A percentile compares a stretch with the other conserved stretches of the same genome.
These are phyloP conservation scores for Chouioia cunea DNA, from an alignment of 2,888 invertebrate genomes.

Conservation along the genomic window DNA sequence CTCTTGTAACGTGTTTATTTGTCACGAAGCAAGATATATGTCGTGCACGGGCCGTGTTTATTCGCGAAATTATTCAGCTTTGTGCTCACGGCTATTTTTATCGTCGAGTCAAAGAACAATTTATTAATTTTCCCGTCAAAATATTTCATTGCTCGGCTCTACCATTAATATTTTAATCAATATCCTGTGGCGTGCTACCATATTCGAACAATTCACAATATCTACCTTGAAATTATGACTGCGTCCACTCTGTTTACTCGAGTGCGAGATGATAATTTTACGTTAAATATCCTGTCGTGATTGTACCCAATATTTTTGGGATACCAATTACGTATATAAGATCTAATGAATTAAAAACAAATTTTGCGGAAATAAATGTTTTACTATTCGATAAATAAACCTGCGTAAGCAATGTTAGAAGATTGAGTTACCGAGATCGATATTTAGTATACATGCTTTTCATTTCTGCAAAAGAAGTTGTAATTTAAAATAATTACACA, in stretches of 20 bases:
- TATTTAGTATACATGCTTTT: too few species aligned
- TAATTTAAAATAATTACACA: slow-evolving; percentile 25
- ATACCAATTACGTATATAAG: too few species aligned
- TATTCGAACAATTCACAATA: slow-evolving; percentile 10
- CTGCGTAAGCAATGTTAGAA: too few species aligned
- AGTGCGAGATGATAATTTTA: too few species aligned
- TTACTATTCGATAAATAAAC: too few species aligned
- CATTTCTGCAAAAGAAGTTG: not conserved
- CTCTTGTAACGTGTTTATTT: too few species aligned
- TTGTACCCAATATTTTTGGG: too few species aligned
- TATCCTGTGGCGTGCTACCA: not conserved
- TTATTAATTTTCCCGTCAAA: slow-evolving; percentile 23
- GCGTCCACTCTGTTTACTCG: not conserved
- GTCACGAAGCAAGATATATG: not conserved
- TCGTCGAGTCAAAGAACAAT: slow-evolving; percentile 10
- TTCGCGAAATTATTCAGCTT: slow-evolving; percentile 25
- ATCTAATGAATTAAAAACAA: too few species aligned
- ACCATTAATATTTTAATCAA: slow-evolving; percentile 32
- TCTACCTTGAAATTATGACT: not conserved
- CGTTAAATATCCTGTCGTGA: not conserved
- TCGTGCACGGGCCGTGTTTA: not conserved
- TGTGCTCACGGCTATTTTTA: slow-evolving; percentile 13
- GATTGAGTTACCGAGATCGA: too few species aligned
- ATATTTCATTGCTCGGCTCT: slow-evolving; percentile 12
- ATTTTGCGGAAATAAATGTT: too few species aligned